Evolutionary conservation across 2,888 invertebrate genomes (phyloP).

Genomic region (Diaphora mendica): DNA sequence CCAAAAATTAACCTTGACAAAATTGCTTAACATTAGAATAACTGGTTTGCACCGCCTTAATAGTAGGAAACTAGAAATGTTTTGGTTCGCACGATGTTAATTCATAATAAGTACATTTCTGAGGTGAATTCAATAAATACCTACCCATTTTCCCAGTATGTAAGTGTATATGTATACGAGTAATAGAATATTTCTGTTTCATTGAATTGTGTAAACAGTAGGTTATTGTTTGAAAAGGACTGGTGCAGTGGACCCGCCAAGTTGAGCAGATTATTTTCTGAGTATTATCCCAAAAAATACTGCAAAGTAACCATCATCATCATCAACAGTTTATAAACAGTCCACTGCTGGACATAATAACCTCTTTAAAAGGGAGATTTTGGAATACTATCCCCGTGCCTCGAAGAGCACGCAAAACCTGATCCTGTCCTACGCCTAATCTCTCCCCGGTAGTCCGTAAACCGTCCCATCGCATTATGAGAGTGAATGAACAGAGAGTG

Average conservation of each 20-base stretch:
- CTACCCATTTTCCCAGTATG: background rate
- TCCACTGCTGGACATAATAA: too few relatives aligned
- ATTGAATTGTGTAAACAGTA: background rate
- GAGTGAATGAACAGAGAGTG: too few relatives aligned
- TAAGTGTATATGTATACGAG: too few relatives aligned
- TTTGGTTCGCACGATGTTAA: background rate
- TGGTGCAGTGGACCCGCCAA: background rate
- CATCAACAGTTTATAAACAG: too few relatives aligned
- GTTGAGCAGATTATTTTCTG: background rate
- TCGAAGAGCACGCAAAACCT: too few relatives aligned
- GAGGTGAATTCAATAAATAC: background rate
- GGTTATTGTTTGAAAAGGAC: background rate
- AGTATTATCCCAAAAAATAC: background rate
- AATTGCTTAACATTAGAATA: background rate
- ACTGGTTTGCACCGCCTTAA: background rate
- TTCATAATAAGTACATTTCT: background rate
- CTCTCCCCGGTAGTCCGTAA: too few relatives aligned
- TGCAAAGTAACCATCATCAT: too few relatives aligned
- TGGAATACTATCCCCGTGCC: too few relatives aligned
- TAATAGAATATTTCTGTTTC: constrained; percentile 1
- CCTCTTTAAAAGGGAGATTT: too few relatives aligned
- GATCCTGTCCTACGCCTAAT: too few relatives aligned
- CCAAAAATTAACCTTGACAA: background rate
- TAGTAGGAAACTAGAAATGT: background rate
- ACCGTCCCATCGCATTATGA: too few relatives aligned